Percentiles rank a stretch among this genome's conserved stretches.
These are phyloP conservation scores for Cabera pusaria DNA, from an alignment of 2,888 invertebrate genomes.

Conservation along the genomic window DNA sequence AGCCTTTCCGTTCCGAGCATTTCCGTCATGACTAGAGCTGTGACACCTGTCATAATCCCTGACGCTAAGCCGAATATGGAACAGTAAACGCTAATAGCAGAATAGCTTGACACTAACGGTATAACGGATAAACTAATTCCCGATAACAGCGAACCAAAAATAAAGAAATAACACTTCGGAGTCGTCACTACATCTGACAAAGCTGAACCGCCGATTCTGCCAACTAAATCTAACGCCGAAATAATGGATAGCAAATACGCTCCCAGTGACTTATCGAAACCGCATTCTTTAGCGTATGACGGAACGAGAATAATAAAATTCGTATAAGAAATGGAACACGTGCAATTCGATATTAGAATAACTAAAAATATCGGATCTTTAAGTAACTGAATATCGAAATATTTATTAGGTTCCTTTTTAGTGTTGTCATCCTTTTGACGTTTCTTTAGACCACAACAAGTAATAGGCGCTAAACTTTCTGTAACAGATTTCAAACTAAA, in stretches of 20 bases:
- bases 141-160: conserved; percentile 90
- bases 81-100: conserved; percentile 86
- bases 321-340: conserved; percentile 93
- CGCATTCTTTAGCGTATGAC: conserved; percentile 87
- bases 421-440: conserved; percentile 56
- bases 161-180: conserved; percentile 92
- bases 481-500: conserved; percentile 88
- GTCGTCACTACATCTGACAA: conserved; percentile 89
- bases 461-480: conserved; percentile 77
- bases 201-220: conserved; percentile 93
- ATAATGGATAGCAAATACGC: conserved; percentile 91
- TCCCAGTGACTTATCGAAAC: conserved; percentile 87
- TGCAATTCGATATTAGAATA: conserved; percentile 92
- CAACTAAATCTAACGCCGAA: conserved; percentile 90
- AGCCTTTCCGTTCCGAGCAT: conserved; percentile 93
- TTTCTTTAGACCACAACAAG: conserved; percentile 63
- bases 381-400: conserved; percentile 89
- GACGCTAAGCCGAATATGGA: conserved; percentile 91
- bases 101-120: conserved; percentile 87
- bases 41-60: conserved; percentile 93
- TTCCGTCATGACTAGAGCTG: conserved; percentile 94
- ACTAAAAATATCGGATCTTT: conserved; percentile 92
- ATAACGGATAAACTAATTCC: conserved; percentile 89
- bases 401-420: conserved; percentile 82
- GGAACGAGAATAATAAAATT: conserved; percentile 93